Percentiles rank a stretch among this genome's conserved stretches.
phyloP scores from a whole-genome alignment of 2,113 vertebrate species.

The Aix galericulata region DNA sequence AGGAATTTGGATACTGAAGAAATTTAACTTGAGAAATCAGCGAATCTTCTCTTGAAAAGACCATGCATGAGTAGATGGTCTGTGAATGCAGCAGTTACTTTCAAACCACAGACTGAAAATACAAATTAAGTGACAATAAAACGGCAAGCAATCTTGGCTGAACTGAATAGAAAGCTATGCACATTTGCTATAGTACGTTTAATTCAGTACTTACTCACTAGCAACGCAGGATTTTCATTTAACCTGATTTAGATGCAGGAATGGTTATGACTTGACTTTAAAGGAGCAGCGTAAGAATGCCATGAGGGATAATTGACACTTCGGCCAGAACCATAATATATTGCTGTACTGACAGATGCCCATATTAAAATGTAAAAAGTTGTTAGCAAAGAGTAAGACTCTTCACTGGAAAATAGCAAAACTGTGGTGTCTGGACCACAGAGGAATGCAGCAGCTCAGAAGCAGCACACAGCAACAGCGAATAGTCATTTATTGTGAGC shows the following conservation, averaged over 20 bases:
- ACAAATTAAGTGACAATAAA: not conserved
- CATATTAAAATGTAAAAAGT: not conserved
- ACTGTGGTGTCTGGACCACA: not conserved
- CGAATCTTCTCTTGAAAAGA: not conserved
- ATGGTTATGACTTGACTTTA: not conserved
- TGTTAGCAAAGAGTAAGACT: not conserved
- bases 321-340: not conserved
- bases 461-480: not conserved
- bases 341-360: not conserved
- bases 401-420: not conserved
- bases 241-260: not conserved
- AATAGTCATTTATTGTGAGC: not conserved
- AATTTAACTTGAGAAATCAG: not conserved
- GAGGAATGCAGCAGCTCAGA: not conserved
- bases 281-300: not conserved
- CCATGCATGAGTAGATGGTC: not conserved
- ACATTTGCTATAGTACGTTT: not conserved
- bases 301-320: not conserved
- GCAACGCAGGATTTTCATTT: not conserved
- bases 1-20: not conserved
- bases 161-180: not conserved
- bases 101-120: not conserved
- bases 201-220: not conserved
- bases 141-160: not conserved
- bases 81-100: not conserved